These are phyloP conservation scores for Contarinia nasturtii DNA, from an alignment of 1,140 invertebrate genomes.

Conservation along the genomic window DNA sequence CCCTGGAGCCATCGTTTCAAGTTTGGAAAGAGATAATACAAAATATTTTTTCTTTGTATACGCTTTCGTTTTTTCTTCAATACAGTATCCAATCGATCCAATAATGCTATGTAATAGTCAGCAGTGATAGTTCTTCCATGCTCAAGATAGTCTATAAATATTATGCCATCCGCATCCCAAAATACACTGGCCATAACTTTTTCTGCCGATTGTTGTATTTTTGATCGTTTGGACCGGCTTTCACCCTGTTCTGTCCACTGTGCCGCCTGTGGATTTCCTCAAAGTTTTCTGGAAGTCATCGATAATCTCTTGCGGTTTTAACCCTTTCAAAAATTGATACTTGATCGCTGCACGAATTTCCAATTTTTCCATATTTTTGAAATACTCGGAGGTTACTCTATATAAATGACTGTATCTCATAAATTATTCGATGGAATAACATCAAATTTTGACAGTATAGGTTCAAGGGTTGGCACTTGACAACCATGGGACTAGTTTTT, in stretches of 20 bases:
- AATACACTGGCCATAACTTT: constrained; percentile 16
- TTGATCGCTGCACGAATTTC: background rate
- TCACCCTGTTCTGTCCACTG: background rate
- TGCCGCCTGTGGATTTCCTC: background rate
- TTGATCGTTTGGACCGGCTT: background rate
- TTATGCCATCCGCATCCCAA: constrained; percentile 14
- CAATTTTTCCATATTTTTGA: background rate
- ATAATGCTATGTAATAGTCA: constrained; percentile 7
- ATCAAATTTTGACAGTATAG: no score
- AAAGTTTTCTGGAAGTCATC: background rate
- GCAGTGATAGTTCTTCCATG: constrained; percentile 11
- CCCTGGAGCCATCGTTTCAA: constrained; percentile 7
- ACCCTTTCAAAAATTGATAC: background rate
- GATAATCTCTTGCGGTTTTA: background rate
- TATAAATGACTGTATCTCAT: no score
- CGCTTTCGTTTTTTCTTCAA: constrained; percentile 6
- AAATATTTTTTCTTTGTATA: constrained; percentile 8
- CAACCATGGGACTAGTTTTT: no score
- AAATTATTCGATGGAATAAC: no score
- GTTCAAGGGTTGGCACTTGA: no score
- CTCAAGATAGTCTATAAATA: constrained; percentile 17
- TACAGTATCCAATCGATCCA: constrained; percentile 7
- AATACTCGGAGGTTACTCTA: background rate
- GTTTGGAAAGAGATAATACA: constrained; percentile 11
- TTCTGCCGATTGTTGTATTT: constrained; percentile 6